Percentiles rank a stretch among this genome's conserved stretches.
Evolutionary conservation across 2,113 vertebrate species (phyloP).

Genomic region (Sterrhoptilus dennistouni): DNA sequence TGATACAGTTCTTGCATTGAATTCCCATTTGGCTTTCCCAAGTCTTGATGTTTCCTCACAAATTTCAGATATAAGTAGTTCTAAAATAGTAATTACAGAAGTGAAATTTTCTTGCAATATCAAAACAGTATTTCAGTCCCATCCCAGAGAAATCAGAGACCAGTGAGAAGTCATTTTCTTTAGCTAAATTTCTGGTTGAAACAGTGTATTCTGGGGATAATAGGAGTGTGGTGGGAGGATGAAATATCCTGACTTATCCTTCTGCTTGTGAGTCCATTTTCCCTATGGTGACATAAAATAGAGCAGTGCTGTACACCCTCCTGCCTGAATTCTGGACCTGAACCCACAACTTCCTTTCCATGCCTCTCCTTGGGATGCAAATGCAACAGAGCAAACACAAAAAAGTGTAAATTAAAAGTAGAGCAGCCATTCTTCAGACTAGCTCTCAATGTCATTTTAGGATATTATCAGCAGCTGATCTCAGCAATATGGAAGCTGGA

Average conservation of each 20-base stretch:
- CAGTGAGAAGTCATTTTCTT: not conserved
- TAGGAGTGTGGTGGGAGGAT: rapidly evolving
- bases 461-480: not conserved
- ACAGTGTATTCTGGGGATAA: not conserved
- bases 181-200: not conserved
- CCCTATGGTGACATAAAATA: not conserved
- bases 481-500: not conserved
- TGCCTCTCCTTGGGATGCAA: not conserved
- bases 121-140: not conserved
- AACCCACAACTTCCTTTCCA: not conserved
- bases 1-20: not conserved
- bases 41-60: not conserved
- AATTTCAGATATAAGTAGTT: not conserved
- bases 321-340: not conserved
- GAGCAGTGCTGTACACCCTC: not conserved
- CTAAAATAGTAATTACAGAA: not conserved
- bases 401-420: not conserved
- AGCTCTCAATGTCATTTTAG: not conserved
- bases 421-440: not conserved
- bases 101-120: rapidly evolving
- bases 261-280: not conserved
- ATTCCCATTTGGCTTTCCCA: not conserved
- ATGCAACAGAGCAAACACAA: not conserved
- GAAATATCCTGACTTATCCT: not conserved
- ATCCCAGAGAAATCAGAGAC: not conserved